Percentiles rank a stretch among this genome's conserved stretches.
phyloP scores from a whole-genome alignment of 2,797 vertebrate species.

The Coendou prehensilis region DNA sequence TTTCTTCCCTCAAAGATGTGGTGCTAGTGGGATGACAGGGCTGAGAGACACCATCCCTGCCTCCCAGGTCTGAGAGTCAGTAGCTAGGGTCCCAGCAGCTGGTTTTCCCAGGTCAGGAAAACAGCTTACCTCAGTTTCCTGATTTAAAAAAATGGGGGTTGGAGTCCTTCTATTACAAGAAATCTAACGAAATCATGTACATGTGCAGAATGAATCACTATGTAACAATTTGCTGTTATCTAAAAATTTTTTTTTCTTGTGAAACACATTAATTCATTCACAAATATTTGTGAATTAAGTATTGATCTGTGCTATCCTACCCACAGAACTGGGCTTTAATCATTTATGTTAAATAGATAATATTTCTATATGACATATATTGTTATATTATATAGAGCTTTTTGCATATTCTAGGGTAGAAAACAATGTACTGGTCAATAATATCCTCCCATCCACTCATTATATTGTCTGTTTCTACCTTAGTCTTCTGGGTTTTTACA shows the following conservation, averaged over 20 bases:
- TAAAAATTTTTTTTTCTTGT: not conserved
- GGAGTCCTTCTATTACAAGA: not conserved
- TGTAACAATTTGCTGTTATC: not conserved
- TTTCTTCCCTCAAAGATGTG: not conserved
- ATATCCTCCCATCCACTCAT: not conserved
- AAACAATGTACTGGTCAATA: not conserved
- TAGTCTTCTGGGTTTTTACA: not conserved
- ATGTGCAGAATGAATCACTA: not conserved
- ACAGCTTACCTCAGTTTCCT: not conserved
- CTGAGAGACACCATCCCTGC: rapidly evolving
- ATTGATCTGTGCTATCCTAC: too few relatives aligned
- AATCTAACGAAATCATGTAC: not conserved
- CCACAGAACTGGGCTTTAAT: not conserved
- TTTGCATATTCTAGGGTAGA: not conserved
- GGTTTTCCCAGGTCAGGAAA: not conserved
- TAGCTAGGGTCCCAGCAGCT: too few relatives aligned
- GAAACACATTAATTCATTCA: not conserved
- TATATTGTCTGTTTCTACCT: not conserved
- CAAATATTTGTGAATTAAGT: not conserved
- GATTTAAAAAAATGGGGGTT: not conserved
- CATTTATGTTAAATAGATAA: not conserved
- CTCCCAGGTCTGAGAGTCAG: too few relatives aligned
- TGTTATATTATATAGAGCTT: not conserved
- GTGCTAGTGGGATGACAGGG: rapidly evolving
- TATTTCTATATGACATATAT: not conserved